Evolutionary conservation across 1,140 invertebrate genomes (phyloP).

Genomic region (Brachionus angularis): DNA sequence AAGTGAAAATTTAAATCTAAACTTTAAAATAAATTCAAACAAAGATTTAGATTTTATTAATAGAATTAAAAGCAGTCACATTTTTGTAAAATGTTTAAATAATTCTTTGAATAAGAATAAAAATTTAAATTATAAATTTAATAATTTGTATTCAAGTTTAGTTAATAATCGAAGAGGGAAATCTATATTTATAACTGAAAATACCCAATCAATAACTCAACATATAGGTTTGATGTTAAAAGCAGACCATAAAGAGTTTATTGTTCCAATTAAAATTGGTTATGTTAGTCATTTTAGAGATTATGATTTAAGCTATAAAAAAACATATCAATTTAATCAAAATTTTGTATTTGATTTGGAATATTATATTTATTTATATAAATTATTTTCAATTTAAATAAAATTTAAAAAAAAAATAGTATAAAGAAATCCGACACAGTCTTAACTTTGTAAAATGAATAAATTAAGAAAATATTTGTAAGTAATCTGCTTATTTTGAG

Average conservation of each 20-base stretch:
- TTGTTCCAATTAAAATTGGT: background rate
- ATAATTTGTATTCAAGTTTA: background rate
- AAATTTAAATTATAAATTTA: background rate
- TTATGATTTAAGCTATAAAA: too few relatives aligned
- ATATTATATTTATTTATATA: too few relatives aligned
- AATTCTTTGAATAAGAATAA: background rate
- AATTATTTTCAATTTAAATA: too few relatives aligned
- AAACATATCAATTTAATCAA: too few relatives aligned
- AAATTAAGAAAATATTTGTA: too few relatives aligned
- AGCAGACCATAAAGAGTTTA: background rate
- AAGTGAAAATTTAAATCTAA: too few relatives aligned
- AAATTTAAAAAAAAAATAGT: too few relatives aligned
- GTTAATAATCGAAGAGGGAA: slow-evolving; percentile 1
- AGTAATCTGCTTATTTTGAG: too few relatives aligned
- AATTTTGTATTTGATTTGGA: too few relatives aligned
- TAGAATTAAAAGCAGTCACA: too few relatives aligned
- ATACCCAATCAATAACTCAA: background rate
- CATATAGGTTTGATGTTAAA: background rate
- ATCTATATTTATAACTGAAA: background rate
- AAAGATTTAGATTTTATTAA: background rate
- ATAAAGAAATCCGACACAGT: too few relatives aligned
- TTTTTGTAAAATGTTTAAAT: background rate
- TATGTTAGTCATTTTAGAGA: background rate
- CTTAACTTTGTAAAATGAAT: too few relatives aligned
- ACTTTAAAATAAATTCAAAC: slow-evolving; percentile 3